Conservation (phyloP, 2,797 vertebrate species). For the Ateles fusciceps region DNA sequence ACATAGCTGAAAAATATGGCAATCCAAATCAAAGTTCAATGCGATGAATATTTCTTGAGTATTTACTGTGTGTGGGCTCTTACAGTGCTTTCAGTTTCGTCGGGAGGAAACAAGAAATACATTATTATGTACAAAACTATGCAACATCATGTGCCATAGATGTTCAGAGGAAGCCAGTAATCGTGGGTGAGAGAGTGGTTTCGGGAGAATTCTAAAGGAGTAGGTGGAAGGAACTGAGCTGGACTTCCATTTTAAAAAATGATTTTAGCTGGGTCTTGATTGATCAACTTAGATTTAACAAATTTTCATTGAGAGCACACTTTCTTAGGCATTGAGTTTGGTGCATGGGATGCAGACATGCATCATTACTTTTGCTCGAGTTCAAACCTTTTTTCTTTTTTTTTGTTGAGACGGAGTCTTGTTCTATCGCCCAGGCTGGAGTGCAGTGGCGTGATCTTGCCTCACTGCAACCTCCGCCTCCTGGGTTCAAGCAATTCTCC, state of each 20-base stretch:
- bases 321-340: not conserved
- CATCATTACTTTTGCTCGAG: not conserved
- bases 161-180: not conserved
- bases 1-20: accelerated
- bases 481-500: too few species aligned
- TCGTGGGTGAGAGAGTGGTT: not conserved
- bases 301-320: not conserved
- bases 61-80: not conserved
- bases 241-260: not conserved
- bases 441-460: too few species aligned
- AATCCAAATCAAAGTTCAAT: not conserved
- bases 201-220: not conserved
- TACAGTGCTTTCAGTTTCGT: not conserved
- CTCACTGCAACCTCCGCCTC: too few species aligned
- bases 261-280: not conserved
- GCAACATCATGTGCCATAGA: accelerated
- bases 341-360: not conserved
- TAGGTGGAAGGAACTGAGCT: not conserved
- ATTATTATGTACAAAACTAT: not conserved
- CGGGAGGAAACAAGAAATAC: not conserved
- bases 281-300: not conserved
- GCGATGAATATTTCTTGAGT: not conserved
- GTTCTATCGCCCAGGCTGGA: too few species aligned
- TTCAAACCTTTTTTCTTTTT: not conserved
- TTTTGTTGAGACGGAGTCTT: too few species aligned